Percentiles rank a stretch among this genome's conserved stretches.
Conservation (phyloP, 1,140 invertebrate genomes). For the Zaprionus ghesquierei region DNA sequence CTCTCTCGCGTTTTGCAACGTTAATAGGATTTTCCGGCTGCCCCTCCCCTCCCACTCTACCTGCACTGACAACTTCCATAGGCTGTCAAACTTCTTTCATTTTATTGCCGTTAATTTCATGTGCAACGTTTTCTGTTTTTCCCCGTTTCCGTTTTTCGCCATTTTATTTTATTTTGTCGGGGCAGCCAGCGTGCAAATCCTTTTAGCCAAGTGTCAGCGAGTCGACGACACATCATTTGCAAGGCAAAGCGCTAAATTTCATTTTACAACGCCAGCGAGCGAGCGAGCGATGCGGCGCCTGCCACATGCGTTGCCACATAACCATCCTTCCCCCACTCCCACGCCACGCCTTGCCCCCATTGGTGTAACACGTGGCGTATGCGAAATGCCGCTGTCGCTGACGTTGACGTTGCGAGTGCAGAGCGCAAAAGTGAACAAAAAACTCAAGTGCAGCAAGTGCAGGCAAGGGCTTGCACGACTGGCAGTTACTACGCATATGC, state of each 20-base stretch:
- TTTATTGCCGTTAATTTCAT: slow-evolving; percentile 76
- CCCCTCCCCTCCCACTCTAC: background rate
- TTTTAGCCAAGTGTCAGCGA: slow-evolving; percentile 74
- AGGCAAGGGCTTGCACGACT: background rate
- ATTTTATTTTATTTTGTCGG: slow-evolving; percentile 39
- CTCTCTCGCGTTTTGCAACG: no score
- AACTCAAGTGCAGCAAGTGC: background rate
- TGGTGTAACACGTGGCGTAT: slow-evolving; percentile 37
- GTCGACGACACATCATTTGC: slow-evolving; percentile 70
- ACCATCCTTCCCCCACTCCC: no score
- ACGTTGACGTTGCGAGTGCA: slow-evolving; percentile 22
- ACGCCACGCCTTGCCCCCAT: background rate
- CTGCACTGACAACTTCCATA: slow-evolving; percentile 7
- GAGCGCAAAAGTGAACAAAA: slow-evolving; percentile 11
- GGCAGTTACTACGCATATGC: background rate
- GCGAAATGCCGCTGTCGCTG: slow-evolving; percentile 39
- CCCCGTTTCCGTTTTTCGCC: no score
- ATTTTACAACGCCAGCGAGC: slow-evolving; percentile 60
- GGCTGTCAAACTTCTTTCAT: slow-evolving; percentile 64
- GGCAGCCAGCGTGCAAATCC: slow-evolving; percentile 69
- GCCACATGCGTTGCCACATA: no score
- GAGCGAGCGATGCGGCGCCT: slow-evolving; percentile 27
- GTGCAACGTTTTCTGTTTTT: slow-evolving; percentile 28
- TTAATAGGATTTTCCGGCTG: slow-evolving; percentile 77
- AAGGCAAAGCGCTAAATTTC: slow-evolving; percentile 80